Evolutionary conservation across 1,140 invertebrate genomes (phyloP), one percentile per base, ranked within the genome.

Genomic region (Bombus difficillimus): DNA sequence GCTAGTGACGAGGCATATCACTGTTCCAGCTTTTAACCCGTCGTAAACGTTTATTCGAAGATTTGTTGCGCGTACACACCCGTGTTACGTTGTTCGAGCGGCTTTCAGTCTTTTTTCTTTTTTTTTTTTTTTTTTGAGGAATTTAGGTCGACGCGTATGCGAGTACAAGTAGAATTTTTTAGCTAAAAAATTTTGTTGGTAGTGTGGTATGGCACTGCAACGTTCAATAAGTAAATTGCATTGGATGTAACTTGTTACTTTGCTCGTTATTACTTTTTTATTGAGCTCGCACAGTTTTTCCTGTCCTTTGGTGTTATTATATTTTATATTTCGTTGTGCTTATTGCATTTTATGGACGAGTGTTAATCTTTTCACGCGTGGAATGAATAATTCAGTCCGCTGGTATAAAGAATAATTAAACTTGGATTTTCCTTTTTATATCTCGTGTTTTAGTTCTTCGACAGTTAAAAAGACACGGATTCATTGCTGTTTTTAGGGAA

Each of bases 31-130:
- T 77, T 88, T 85, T 75, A 75, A 78, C 69, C 34, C 43, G 69
- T 75, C 69, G 74, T 81, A 74, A 87, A 84, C 74, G 86, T 78
- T 77, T 81, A 81, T 75, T 68, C 80, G 62, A 64, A 66, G 83
- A 86, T 83, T 83, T 80, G 82, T 83, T 69, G 72, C 87, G 71
- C 64, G 43, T 43, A 53, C 4, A 78, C 72, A 59, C 75, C 73
- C 66, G 37, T 68, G 81, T 76, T 69, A 34, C 34, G 25, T 8
- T 43, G 41, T 43, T 32, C n/a, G 15, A 25, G 41, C 39, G 39
- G 71, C 28, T 73, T 32, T 57, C 74, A 39, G 47, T 28, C 37
- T 28, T 53, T 62, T 59, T 59, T 59, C 1, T 34, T 34, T 47
- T 57, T 37, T 37, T 37, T 37, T 39, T 39, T 39, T 62, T 62